Evolutionary conservation across 1,140 invertebrate species (phyloP).

Genomic region (Drosophila malerkotliana): DNA sequence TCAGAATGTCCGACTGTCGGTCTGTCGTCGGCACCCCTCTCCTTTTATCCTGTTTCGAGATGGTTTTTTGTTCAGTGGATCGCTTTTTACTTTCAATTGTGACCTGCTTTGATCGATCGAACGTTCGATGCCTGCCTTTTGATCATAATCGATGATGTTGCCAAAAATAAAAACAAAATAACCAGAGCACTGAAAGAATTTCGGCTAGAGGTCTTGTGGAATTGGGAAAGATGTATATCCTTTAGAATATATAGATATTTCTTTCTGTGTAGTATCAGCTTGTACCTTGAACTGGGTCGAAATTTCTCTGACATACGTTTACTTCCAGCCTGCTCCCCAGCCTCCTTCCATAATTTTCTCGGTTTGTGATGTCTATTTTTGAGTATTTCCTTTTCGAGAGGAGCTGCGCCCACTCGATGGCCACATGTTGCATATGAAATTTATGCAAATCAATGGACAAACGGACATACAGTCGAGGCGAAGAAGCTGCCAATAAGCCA

Average conservation of each 20-base stretch:
- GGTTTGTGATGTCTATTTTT: slow-evolving; percentile 72
- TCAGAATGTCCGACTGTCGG: slow-evolving; percentile 44
- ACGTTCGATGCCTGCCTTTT: slow-evolving; percentile 65
- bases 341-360: slow-evolving; percentile 22
- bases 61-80: slow-evolving; percentile 33
- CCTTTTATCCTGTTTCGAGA: slow-evolving; percentile 57
- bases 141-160: slow-evolving; percentile 77
- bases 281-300: slow-evolving; percentile 56
- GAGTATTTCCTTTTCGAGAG: slow-evolving; percentile 54
- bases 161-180: slow-evolving; percentile 38
- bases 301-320: slow-evolving; percentile 65
- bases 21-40: slow-evolving; percentile 22
- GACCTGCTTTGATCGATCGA: slow-evolving; percentile 71
- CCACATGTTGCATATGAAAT: slow-evolving; percentile 80
- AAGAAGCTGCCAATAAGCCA: slow-evolving; percentile 75
- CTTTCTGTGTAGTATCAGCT: slow-evolving; percentile 22
- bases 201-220: neutral
- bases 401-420: slow-evolving; percentile 66
- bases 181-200: slow-evolving; percentile 14
- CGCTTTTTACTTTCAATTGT: slow-evolving; percentile 79
- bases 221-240: neutral
- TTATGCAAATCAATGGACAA: slow-evolving; percentile 66
- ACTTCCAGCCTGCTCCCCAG: slow-evolving; percentile 18
- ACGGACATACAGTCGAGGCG: slow-evolving; percentile 18
- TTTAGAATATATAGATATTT: slow-evolving; percentile 7